Evolutionary conservation across 2,797 vertebrate genomes (phyloP).

Genomic region (Selene dorsalis): DNA sequence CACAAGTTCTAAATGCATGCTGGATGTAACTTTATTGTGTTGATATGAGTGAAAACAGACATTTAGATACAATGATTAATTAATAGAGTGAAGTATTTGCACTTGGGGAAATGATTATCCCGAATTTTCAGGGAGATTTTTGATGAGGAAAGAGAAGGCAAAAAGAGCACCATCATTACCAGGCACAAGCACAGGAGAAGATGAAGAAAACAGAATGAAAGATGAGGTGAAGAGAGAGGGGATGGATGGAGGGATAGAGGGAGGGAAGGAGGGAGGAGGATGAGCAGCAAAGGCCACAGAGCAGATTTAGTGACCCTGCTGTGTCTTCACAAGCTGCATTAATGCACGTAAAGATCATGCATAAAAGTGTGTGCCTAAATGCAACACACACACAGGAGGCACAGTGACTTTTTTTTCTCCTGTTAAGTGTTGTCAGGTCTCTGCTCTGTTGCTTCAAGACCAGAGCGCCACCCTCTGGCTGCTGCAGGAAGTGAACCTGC

Average conservation of each 20-base stretch:
- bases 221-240: neutral
- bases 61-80: neutral
- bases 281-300: constrained; percentile 23
- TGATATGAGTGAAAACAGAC: neutral
- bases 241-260: neutral
- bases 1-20: neutral
- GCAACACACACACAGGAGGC: constrained; percentile 39
- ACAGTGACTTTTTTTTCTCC: constrained; percentile 45
- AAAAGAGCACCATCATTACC: neutral
- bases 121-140: neutral
- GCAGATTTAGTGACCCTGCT: constrained; percentile 49
- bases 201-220: neutral
- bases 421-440: constrained; percentile 19
- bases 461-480: constrained; percentile 72
- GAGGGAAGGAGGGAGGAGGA: constrained; percentile 28
- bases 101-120: too few species aligned
- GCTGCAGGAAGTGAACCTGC: constrained; percentile 15
- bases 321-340: constrained; percentile 56
- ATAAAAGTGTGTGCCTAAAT: constrained; percentile 54
- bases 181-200: neutral
- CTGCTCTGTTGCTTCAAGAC: constrained; percentile 40
- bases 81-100: neutral
- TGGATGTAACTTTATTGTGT: neutral
- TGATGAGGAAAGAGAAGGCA: neutral
- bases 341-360: constrained; percentile 73